Base-by-base conservation (phyloP, 2,888 invertebrate genomes). In the Troilus luridus region DNA sequence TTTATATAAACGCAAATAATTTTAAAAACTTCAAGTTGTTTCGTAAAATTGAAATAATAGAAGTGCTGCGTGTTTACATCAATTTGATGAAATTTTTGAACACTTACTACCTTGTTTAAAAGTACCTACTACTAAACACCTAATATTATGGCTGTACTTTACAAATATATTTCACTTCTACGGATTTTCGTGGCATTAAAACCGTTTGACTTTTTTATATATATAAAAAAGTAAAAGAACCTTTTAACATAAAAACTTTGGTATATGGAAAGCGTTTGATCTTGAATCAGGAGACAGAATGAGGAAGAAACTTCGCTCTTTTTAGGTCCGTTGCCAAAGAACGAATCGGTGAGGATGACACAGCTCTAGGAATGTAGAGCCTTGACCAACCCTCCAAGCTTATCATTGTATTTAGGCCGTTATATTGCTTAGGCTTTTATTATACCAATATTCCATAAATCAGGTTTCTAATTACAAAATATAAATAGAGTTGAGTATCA, bases 211-310 rank as follows among this genome's bases (percentile, higher is more conserved):
- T 62, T 8, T 62, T 62, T 62, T 6, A 9, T 21, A 10, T 8
- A 3, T 21, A 62, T 1, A 64, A 64, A n/a, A n/a, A n/a, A 64
- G n/a, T 7, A 60, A 60, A 60, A 60, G 1, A 17, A 60, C 1
- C 12, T 17, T 60, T 24, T 24, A 12, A 3, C 9, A n/a, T 67
- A 17, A 72, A 27, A 72, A 72, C 7, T 7, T 14, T 17, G 17
- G 17, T 17, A 41, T 77, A 41, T 77, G 72, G 56, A 56, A 58
- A 56, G n/a, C 85, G 19, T 85, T 85, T 85, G 85, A 85, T 85
- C 85, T 85, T 85, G 85, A 85, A 85, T 21, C 56, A 56, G n/a
- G 56, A 58, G 56, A 85, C 56, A 85, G 85, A 85, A 85, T 54
- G 56, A 85, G 85, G 85, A 85, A 85, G 85, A 58, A 56, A 58